Percentiles rank a stretch among this genome's conserved stretches.
phyloP scores from a whole-genome alignment of 1,140 invertebrate genomes.

The Diabrotica undecimpunctata region DNA sequence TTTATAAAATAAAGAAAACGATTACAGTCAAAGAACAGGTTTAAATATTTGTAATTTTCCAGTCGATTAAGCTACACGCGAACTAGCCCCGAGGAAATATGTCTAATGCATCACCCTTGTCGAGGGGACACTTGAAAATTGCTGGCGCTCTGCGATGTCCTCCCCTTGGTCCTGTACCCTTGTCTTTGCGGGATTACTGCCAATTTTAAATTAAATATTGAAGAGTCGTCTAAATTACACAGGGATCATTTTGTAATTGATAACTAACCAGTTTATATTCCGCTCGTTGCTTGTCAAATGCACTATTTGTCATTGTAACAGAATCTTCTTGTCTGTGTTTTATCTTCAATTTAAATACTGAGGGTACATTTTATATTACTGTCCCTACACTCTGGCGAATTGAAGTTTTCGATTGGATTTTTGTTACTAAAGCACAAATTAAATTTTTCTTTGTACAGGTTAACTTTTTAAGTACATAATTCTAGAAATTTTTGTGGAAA shows the following conservation, averaged over 20 bases:
- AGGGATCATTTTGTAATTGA: constrained; percentile 15
- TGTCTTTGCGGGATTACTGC: constrained; percentile 26
- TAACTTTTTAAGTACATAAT: too few species aligned
- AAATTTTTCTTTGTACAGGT: too few species aligned
- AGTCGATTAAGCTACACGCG: constrained; percentile 33
- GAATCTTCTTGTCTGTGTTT: too few species aligned
- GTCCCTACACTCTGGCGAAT: neutral
- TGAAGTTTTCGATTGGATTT: too few species aligned
- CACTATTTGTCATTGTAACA: constrained; percentile 5
- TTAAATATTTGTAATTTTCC: constrained; percentile 33
- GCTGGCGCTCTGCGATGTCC: constrained; percentile 13
- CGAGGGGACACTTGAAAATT: constrained; percentile 35
- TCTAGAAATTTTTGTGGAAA: too few species aligned
- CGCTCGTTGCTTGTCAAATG: constrained; percentile 11
- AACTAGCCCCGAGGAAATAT: constrained; percentile 29
- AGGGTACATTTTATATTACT: neutral
- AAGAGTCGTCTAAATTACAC: constrained; percentile 22
- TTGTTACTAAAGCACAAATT: too few species aligned
- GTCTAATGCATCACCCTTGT: constrained; percentile 35
- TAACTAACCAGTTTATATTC: constrained; percentile 12
- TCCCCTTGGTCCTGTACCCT: constrained; percentile 20
- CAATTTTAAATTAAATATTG: constrained; percentile 30
- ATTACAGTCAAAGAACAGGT: constrained; percentile 16
- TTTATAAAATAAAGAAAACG: constrained; percentile 1
- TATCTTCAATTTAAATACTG: neutral